Percentiles rank a stretch among this genome's conserved stretches.
Evolutionary conservation across 2,113 vertebrate species (phyloP).

Genomic region (Penelope pileata): DNA sequence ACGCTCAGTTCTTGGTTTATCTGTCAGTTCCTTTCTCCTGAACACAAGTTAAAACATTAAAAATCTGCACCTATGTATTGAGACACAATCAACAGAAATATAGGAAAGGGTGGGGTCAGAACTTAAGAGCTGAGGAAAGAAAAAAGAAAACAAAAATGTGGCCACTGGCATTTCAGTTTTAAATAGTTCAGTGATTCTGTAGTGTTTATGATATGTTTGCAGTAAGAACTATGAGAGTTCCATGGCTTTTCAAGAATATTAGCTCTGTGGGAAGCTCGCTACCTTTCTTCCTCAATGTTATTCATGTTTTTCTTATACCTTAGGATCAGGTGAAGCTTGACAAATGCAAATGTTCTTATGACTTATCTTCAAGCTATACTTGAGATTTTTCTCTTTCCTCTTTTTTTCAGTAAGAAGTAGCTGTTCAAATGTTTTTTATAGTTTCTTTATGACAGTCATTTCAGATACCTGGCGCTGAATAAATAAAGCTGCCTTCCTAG

Average conservation of each 20-base stretch:
- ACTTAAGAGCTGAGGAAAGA: neutral
- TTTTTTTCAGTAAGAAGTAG: conserved; percentile 42
- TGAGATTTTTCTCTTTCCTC: neutral
- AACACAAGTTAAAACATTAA: neutral
- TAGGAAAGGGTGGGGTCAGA: neutral
- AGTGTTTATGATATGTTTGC: neutral
- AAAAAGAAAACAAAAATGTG: neutral
- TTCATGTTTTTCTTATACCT: neutral
- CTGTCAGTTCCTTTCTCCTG: neutral
- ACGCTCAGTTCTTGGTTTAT: rapidly evolving
- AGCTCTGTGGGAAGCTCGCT: neutral
- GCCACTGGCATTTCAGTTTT: neutral
- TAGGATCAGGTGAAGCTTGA: neutral
- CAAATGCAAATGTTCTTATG: neutral
- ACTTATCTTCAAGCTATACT: conserved; percentile 8
- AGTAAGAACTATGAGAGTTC: neutral
- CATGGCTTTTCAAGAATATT: neutral
- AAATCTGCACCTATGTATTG: neutral
- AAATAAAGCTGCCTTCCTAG: conserved; percentile 47
- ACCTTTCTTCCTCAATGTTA: neutral
- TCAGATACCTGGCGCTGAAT: conserved; percentile 47
- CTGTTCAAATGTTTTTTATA: conserved; percentile 46
- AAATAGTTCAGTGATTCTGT: neutral
- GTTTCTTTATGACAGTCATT: conserved; percentile 57
- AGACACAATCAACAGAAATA: neutral